These are phyloP conservation scores for Karalla daura DNA, from an alignment of 2,797 vertebrate species.

Conservation along the genomic window DNA sequence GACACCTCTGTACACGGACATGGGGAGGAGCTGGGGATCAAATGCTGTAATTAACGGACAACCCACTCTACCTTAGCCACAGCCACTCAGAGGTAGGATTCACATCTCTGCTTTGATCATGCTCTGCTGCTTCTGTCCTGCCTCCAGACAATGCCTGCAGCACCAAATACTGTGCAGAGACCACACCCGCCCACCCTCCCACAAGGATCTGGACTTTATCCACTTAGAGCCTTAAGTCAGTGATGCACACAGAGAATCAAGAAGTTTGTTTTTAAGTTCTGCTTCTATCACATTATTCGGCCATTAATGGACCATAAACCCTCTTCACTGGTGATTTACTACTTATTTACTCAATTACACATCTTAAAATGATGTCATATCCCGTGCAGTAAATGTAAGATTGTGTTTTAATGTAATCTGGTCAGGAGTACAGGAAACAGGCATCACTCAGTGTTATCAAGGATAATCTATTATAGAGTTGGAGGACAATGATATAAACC, in stretches of 20 bases:
- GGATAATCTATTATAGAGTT: background rate
- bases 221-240: constrained; percentile 1
- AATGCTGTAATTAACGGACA: constrained; percentile 1
- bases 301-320: background rate
- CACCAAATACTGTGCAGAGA: too few species aligned
- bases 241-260: constrained; percentile 1
- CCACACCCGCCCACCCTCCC: too few species aligned
- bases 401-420: constrained; percentile 29
- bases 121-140: background rate
- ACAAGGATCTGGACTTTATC: constrained; percentile 31
- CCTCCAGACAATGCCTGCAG: background rate
- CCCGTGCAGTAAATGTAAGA: constrained; percentile 36
- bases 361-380: constrained; percentile 27
- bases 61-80: background rate
- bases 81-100: background rate
- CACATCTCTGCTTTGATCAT: background rate
- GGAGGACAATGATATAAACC: background rate
- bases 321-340: constrained; percentile 7
- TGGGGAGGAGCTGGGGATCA: background rate
- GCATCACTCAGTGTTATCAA: constrained; percentile 5
- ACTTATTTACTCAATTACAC: constrained; percentile 1
- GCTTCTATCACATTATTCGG: constrained; percentile 31
- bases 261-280: constrained; percentile 16
- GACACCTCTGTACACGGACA: background rate
- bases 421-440: constrained; percentile 27